Evolutionary conservation across 2,888 invertebrate species (phyloP).

Genomic region (Tenthredo livida): DNA sequence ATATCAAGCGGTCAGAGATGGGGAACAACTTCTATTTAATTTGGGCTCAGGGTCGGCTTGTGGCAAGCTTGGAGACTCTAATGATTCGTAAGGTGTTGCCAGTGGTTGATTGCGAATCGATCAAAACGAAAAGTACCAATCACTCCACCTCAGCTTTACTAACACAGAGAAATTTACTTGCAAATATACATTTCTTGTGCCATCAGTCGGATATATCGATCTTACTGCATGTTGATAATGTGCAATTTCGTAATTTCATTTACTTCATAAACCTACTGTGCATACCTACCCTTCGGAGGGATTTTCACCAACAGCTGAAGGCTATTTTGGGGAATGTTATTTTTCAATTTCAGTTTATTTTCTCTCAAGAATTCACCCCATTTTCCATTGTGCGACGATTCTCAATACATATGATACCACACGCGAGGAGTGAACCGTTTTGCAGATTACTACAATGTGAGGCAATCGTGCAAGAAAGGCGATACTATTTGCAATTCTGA

Average conservation of each 20-base stretch:
- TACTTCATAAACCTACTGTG: neutral
- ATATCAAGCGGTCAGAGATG: constrained; percentile 7
- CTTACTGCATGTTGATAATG: neutral
- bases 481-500: neutral
- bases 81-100: constrained; percentile 25
- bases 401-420: neutral
- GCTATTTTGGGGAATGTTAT: constrained; percentile 15
- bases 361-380: neutral
- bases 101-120: constrained; percentile 21
- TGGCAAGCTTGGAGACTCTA: constrained; percentile 21
- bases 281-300: neutral
- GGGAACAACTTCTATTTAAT: constrained; percentile 21
- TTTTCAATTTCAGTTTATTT: neutral
- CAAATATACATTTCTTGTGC: neutral
- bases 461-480: neutral
- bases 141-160: neutral
- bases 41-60: constrained; percentile 42
- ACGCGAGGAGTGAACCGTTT: neutral
- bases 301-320: neutral
- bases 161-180: neutral
- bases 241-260: neutral
- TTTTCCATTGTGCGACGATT: neutral
- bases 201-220: neutral
- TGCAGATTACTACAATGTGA: neutral
- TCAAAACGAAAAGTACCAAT: neutral